Percentiles rank a stretch among this genome's conserved stretches.
These are phyloP conservation scores for Parus major DNA, from an alignment of 2,113 vertebrate species.

Conservation along the genomic window DNA sequence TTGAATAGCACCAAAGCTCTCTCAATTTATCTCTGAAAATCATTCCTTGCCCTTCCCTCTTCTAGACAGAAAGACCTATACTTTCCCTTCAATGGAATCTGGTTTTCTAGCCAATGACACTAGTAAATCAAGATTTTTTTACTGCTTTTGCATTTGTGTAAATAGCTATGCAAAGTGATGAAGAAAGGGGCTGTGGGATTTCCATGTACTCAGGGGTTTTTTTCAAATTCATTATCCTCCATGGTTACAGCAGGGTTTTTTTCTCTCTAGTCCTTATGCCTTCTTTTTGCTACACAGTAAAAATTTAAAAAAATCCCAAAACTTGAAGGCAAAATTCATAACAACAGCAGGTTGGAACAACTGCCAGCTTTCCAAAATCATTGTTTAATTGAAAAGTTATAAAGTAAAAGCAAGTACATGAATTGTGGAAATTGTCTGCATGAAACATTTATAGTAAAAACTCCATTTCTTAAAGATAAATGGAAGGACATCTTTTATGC, in stretches of 20 bases:
- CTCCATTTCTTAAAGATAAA: slow-evolving; percentile 34
- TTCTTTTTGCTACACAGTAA: not conserved
- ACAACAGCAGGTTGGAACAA: not conserved
- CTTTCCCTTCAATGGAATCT: not conserved
- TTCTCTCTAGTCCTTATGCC: not conserved
- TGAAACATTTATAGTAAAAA: slow-evolving; percentile 65
- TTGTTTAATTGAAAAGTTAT: slow-evolving; percentile 70
- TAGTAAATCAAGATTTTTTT: not conserved
- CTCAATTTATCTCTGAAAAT: not conserved
- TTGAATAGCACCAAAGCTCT: not conserved
- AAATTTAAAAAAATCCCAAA: not conserved
- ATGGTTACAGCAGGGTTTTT: not conserved
- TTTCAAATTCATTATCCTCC: not conserved
- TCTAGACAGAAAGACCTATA: not conserved
- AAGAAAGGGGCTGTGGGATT: not conserved
- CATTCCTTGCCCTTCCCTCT: not conserved
- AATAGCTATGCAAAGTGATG: not conserved
- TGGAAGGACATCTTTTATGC: slow-evolving; percentile 47
- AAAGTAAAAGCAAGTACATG: slow-evolving; percentile 49
- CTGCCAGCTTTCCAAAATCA: slow-evolving; percentile 47
- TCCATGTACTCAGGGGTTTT: not conserved
- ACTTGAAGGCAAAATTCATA: slow-evolving; percentile 28
- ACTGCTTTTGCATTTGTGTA: not conserved
- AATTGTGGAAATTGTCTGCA: slow-evolving; percentile 60
- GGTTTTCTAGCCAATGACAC: not conserved